Evolutionary conservation across 2,888 invertebrate species (phyloP).

Genomic region (Margaritifera margaritifera): DNA sequence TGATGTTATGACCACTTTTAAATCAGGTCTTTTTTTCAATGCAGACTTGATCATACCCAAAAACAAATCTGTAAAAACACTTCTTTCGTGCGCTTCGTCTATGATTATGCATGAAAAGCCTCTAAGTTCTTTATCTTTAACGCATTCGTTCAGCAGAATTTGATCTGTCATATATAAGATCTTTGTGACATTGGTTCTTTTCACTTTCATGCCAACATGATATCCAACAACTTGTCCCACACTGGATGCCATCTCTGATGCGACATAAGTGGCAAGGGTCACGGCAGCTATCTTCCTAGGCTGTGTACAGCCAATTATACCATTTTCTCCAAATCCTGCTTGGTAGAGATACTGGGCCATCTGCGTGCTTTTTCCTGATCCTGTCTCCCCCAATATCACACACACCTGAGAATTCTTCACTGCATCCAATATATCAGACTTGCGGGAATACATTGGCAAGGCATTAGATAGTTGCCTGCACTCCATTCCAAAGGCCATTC

Average conservation of each 20-base stretch:
- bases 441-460: constrained; percentile 66
- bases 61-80: constrained; percentile 70
- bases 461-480: constrained; percentile 45
- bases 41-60: constrained; percentile 68
- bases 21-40: constrained; percentile 55
- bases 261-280: constrained; percentile 67
- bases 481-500: constrained; percentile 53
- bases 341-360: constrained; percentile 69
- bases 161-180: constrained; percentile 71
- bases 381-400: constrained; percentile 71
- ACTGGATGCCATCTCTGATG: constrained; percentile 60
- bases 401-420: constrained; percentile 60
- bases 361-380: constrained; percentile 73
- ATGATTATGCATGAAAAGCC: constrained; percentile 64
- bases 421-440: constrained; percentile 51
- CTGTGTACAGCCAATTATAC: constrained; percentile 70
- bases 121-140: constrained; percentile 55
- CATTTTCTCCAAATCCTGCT: constrained; percentile 48
- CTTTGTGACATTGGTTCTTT: constrained; percentile 48
- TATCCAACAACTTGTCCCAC: constrained; percentile 66
- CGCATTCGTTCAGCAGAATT: constrained; percentile 67
- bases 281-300: constrained; percentile 72
- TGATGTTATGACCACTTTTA: constrained; percentile 70
- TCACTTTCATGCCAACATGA: constrained; percentile 58
- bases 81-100: constrained; percentile 73